Evolutionary conservation across 2,113 vertebrate genomes (phyloP).

Genomic region (Crotophaga sulcirostris): DNA sequence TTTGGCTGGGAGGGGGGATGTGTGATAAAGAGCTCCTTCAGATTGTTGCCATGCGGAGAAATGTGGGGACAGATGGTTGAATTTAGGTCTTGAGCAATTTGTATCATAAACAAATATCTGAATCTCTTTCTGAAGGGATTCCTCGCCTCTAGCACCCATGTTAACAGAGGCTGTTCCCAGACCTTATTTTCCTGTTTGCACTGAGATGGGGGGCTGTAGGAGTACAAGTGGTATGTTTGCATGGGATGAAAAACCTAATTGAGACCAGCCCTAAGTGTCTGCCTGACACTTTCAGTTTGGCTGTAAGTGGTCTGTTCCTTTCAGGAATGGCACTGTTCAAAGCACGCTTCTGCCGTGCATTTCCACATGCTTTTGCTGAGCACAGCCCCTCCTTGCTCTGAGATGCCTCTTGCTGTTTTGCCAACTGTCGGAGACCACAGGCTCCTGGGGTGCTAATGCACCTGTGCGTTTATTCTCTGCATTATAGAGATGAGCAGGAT

Average conservation of each 20-base stretch:
- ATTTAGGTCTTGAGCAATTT: not conserved
- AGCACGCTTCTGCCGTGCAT: not conserved
- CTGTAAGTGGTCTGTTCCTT: not conserved
- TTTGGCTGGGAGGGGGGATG: not conserved
- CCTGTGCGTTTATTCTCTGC: not conserved
- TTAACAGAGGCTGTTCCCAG: not conserved
- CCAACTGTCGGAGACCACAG: not conserved
- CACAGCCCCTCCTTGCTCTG: not conserved
- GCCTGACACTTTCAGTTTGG: not conserved
- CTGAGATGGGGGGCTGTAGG: not conserved
- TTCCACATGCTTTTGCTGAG: not conserved
- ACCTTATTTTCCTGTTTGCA: not conserved
- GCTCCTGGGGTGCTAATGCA: not conserved
- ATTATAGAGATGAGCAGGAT: not conserved
- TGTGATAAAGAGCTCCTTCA: not conserved
- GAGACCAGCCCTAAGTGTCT: not conserved
- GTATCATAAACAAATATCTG: not conserved
- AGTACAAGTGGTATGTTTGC: not conserved
- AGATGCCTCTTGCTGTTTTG: not conserved
- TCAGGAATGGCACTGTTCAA: not conserved
- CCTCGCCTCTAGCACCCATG: not conserved
- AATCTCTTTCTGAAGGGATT: not conserved
- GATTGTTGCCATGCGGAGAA: fast-evolving
- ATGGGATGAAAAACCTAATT: not conserved
- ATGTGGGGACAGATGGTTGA: not conserved